Conservation (phyloP, 2,888 invertebrate species). For the Agrotis segetum region DNA sequence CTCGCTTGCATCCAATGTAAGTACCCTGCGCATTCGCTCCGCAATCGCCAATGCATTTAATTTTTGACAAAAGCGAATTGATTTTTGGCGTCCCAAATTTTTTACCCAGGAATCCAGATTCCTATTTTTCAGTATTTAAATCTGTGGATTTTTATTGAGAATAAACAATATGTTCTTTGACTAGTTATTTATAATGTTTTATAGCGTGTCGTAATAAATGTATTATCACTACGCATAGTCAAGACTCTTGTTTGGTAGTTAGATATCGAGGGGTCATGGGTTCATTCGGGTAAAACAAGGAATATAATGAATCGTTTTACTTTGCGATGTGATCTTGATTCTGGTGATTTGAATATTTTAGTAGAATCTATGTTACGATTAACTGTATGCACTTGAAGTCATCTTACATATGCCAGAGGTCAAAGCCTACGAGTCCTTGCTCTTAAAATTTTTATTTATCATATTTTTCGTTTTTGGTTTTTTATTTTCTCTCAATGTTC, state of each 20-base stretch:
- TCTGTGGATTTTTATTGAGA: background rate
- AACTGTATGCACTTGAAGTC: background rate
- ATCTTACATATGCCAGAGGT: background rate
- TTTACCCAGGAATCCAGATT: background rate
- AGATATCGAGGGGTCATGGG: slow-evolving; percentile 64
- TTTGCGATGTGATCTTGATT: slow-evolving; percentile 1
- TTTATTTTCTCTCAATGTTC: too few species aligned
- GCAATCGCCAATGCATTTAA: slow-evolving; percentile 36
- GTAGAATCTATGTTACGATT: background rate
- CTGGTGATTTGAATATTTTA: slow-evolving; percentile 2
- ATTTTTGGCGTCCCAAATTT: slow-evolving; percentile 15
- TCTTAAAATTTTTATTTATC: too few species aligned
- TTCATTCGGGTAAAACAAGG: slow-evolving; percentile 54
- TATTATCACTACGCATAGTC: slow-evolving; percentile 54
- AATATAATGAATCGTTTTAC: slow-evolving; percentile 36
- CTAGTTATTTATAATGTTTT: slow-evolving; percentile 4
- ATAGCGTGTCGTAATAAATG: slow-evolving; percentile 19
- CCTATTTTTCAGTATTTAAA: background rate
- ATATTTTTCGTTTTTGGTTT: too few species aligned
- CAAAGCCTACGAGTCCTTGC: background rate
- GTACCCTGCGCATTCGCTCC: slow-evolving; percentile 55
- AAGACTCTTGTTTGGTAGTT: slow-evolving; percentile 54
- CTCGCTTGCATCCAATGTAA: slow-evolving; percentile 73
- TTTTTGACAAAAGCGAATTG: slow-evolving; percentile 48
- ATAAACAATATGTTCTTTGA: background rate